These are phyloP conservation scores for Melanophora roralis DNA, from an alignment of 2,888 invertebrate species.

Conservation along the genomic window DNA sequence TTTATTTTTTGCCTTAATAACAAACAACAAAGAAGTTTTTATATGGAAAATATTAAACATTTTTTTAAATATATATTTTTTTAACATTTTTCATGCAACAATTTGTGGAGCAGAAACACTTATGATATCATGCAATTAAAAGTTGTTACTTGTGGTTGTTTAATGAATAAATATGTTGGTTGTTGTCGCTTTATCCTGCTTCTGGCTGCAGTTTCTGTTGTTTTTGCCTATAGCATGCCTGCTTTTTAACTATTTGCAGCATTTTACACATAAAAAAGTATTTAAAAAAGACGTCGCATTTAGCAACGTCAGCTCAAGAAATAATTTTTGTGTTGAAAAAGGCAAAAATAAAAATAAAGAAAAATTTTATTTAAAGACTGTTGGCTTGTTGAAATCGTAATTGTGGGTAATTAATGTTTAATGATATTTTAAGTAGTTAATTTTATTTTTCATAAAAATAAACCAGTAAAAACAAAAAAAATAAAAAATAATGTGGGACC, in stretches of 20 bases:
- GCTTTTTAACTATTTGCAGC: background rate
- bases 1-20: background rate
- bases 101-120: constrained; percentile 55
- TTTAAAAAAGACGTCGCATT: background rate
- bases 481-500: background rate
- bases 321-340: background rate
- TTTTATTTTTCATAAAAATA: constrained; percentile 13
- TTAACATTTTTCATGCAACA: constrained; percentile 7
- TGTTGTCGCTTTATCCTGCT: background rate
- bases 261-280: background rate
- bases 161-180: background rate
- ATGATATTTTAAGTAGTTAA: constrained; percentile 40
- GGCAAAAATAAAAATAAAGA: background rate
- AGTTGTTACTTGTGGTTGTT: constrained; percentile 29
- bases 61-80: background rate
- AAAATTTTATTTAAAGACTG: constrained; percentile 10
- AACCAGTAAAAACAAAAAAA: background rate
- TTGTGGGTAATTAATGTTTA: constrained; percentile 43
- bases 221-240: background rate
- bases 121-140: constrained; percentile 53
- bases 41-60: background rate
- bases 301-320: background rate
- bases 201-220: background rate
- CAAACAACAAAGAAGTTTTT: background rate
- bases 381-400: constrained; percentile 26